Conservation (phyloP, 2,797 vertebrate genomes). For the Eupleurogrammus muticus region DNA sequence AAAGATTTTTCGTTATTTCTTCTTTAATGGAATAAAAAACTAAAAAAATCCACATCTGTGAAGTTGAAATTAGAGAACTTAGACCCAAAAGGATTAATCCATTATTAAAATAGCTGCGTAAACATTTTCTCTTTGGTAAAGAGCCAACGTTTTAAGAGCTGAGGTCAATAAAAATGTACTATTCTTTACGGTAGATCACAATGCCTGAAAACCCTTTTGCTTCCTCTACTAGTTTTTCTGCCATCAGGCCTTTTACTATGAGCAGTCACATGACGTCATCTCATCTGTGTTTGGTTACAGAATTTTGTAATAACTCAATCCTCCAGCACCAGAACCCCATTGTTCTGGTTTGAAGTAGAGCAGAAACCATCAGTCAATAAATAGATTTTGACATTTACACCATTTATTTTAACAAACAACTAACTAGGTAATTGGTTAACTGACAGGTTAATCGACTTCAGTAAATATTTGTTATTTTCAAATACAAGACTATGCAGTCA, state of each 20-base stretch:
- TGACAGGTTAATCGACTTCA: too few relatives aligned
- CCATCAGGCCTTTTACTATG: not conserved
- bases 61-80: too few relatives aligned
- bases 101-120: too few relatives aligned
- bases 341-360: slow-evolving; percentile 17
- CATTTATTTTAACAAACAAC: too few relatives aligned
- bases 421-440: too few relatives aligned
- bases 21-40: too few relatives aligned
- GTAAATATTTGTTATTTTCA: not conserved
- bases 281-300: not conserved
- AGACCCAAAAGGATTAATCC: too few relatives aligned
- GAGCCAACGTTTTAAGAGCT: not conserved
- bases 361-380: not conserved
- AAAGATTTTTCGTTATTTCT: too few relatives aligned
- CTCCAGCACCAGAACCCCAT: not conserved
- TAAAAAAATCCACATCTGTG: too few relatives aligned
- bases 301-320: not conserved
- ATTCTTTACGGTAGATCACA: not conserved
- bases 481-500: not conserved
- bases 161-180: not conserved
- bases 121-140: too few relatives aligned
- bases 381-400: not conserved
- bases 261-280: not conserved
- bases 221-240: not conserved
- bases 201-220: not conserved